Evolutionary conservation across 2,113 vertebrate species (phyloP).

Genomic region (Helogale parvula): DNA sequence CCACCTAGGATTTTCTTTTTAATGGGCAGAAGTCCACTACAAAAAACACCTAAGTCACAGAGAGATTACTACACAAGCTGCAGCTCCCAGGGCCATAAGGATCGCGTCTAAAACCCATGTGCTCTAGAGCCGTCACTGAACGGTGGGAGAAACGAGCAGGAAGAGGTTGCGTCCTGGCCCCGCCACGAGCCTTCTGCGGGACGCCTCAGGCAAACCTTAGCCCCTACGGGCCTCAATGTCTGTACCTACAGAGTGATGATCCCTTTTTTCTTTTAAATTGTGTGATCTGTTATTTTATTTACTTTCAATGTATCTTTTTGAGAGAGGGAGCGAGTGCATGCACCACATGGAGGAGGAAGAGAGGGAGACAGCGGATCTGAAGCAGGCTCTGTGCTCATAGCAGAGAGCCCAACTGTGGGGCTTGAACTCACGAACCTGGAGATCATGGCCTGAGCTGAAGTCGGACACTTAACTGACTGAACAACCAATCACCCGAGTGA

Average conservation of each 20-base stretch:
- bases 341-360: no score
- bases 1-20: not conserved
- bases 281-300: no score
- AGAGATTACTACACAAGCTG: not conserved
- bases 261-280: not conserved
- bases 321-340: no score
- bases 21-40: not conserved
- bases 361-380: no score
- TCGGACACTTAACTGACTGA: no score
- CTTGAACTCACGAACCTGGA: no score
- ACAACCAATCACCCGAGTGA: no score
- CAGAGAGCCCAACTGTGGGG: no score
- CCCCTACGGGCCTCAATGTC: not conserved
- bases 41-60: not conserved
- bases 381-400: no score
- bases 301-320: no score
- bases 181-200: not conserved
- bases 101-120: not conserved
- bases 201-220: not conserved
- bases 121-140: not conserved
- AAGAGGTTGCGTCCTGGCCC: rapidly evolving
- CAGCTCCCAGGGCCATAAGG: no score
- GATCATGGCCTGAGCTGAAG: no score
- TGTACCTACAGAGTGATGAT: not conserved
- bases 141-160: rapidly evolving